phyloP scores from a whole-genome alignment of 2,797 vertebrate species.

The Chaetophractus vellerosus region DNA sequence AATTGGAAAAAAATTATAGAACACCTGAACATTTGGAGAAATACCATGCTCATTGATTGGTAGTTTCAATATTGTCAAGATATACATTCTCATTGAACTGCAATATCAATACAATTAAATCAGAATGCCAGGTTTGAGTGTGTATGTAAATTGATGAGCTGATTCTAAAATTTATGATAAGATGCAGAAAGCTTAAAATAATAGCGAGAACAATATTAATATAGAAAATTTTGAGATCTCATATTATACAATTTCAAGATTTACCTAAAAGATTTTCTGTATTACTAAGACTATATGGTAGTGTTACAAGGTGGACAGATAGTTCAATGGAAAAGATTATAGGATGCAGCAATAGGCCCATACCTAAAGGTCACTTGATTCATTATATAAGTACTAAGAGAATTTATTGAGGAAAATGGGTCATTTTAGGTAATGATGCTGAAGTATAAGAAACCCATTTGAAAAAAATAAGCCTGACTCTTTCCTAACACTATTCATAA shows the following conservation, averaged over 20 bases:
- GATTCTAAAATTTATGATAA: constrained; percentile 9
- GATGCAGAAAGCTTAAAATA: background rate
- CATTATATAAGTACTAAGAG: background rate
- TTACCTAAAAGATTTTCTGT: constrained; percentile 45
- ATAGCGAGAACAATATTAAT: background rate
- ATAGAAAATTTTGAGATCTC: constrained; percentile 32
- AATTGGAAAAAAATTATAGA: constrained; percentile 10
- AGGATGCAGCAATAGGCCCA: background rate
- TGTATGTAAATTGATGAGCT: constrained; percentile 11
- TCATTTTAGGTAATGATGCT: constrained; percentile 10
- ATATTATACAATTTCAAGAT: background rate
- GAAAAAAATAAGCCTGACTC: background rate
- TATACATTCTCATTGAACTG: background rate
- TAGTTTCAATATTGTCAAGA: background rate
- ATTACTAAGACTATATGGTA: background rate
- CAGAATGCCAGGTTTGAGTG: background rate
- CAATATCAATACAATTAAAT: constrained; percentile 4
- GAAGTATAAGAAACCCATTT: background rate
- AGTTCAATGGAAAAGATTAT: background rate
- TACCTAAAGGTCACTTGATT: background rate
- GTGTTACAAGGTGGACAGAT: background rate
- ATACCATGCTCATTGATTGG: background rate
- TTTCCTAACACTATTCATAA: background rate
- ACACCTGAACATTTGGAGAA: background rate
- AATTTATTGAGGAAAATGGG: constrained; percentile 6